Conservation (phyloP, 1,140 invertebrate genomes). For the Drosophila nigromelanica region DNA sequence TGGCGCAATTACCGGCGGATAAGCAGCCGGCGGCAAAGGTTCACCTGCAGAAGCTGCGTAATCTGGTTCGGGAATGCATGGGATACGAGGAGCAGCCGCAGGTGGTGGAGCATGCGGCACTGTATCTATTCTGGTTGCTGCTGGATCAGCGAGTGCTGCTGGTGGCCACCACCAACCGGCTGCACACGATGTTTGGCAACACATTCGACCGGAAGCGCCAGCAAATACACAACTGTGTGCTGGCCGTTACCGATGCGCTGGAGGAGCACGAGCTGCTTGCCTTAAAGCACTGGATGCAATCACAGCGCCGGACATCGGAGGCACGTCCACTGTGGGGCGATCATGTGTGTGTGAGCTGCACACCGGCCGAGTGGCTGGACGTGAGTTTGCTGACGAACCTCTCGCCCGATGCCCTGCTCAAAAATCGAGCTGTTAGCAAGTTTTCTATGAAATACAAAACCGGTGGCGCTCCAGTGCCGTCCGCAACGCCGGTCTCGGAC, state of each 20-base stretch:
- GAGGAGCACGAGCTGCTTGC: constrained; percentile 63
- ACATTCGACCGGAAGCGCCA: constrained; percentile 69
- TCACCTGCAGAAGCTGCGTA: constrained; percentile 72
- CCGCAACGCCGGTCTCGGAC: constrained; percentile 58
- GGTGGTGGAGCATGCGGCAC: constrained; percentile 74
- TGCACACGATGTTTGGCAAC: constrained; percentile 71
- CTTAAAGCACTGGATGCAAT: constrained; percentile 63
- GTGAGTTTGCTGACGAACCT: constrained; percentile 62
- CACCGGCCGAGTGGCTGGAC: constrained; percentile 36
- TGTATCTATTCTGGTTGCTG: constrained; percentile 75
- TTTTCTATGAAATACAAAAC: constrained; percentile 81
- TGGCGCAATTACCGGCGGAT: constrained; percentile 56
- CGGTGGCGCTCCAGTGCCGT: constrained; percentile 79
- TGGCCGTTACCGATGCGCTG: constrained; percentile 49
- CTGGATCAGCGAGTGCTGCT: constrained; percentile 68
- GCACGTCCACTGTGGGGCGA: constrained; percentile 61
- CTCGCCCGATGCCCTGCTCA: constrained; percentile 52
- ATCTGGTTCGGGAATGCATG: constrained; percentile 77
- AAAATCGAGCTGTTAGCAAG: constrained; percentile 58
- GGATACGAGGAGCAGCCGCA: constrained; percentile 80
- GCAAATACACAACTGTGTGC: constrained; percentile 63
- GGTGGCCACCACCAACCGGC: constrained; percentile 64
- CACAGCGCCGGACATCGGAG: constrained; percentile 19
- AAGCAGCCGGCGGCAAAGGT: constrained; percentile 69
- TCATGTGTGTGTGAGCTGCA: constrained; percentile 52